Evolutionary conservation across 2,113 vertebrate genomes (phyloP).

Genomic region (Mormyrus iriodes): DNA sequence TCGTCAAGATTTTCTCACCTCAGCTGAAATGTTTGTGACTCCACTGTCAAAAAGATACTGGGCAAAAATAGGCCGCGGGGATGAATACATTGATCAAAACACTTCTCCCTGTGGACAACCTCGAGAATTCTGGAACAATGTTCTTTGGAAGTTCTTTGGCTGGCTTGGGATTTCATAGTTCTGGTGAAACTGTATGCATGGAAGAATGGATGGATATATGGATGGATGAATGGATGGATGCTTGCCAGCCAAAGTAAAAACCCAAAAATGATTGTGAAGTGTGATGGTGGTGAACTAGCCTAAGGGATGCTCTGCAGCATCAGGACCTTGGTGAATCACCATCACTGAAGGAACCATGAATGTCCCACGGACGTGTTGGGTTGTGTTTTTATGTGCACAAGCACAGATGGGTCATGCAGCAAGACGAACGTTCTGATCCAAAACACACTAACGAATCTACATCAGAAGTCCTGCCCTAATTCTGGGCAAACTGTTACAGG

Average conservation of each 20-base stretch:
- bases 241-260: no score
- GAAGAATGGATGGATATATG: background rate
- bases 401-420: background rate
- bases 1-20: background rate
- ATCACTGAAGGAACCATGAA: background rate
- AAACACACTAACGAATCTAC: background rate
- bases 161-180: background rate
- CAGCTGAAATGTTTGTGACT: background rate
- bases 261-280: background rate
- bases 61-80: background rate
- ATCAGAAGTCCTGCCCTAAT: background rate
- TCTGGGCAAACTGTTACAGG: background rate
- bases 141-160: background rate
- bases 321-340: background rate
- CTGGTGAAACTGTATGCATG: background rate
- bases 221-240: background rate
- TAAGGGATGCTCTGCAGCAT: background rate
- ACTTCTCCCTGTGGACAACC: background rate
- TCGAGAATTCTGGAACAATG: background rate
- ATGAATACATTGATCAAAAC: background rate
- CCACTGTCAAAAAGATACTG: background rate
- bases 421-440: background rate
- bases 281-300: background rate
- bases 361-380: background rate
- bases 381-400: background rate